Percentiles rank a stretch among this genome's conserved stretches.
phyloP scores from a whole-genome alignment of 1,140 invertebrate species.

The Diabrotica undecimpunctata region DNA sequence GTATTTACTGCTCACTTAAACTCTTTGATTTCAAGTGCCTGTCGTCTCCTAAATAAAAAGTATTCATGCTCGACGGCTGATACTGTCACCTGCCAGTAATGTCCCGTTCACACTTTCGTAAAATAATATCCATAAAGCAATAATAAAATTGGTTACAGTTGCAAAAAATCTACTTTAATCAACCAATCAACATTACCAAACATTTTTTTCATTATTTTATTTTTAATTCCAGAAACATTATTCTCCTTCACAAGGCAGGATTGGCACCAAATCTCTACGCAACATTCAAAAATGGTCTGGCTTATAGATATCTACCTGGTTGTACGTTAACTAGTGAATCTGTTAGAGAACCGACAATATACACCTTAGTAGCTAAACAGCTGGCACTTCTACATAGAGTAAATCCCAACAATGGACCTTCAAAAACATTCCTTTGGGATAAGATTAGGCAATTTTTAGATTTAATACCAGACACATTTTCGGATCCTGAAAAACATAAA shows the following conservation, averaged over 20 bases:
- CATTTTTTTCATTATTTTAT: background rate
- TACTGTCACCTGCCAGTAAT: too few relatives aligned
- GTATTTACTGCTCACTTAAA: too few relatives aligned
- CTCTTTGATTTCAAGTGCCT: too few relatives aligned
- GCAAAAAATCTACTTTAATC: too few relatives aligned
- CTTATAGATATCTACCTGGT: slow-evolving; percentile 88
- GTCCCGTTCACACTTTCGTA: too few relatives aligned
- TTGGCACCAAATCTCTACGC: slow-evolving; percentile 85
- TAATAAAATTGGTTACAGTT: too few relatives aligned
- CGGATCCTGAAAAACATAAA: slow-evolving; percentile 57
- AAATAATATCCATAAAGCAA: too few relatives aligned
- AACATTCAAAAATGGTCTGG: slow-evolving; percentile 90
- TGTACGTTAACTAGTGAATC: slow-evolving; percentile 67
- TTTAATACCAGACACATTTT: slow-evolving; percentile 65
- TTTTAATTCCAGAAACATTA: slow-evolving; percentile 59
- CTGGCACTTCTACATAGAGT: slow-evolving; percentile 81
- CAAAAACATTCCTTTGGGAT: slow-evolving; percentile 65
- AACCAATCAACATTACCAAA: too few relatives aligned
- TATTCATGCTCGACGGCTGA: too few relatives aligned
- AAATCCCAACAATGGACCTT: slow-evolving; percentile 42
- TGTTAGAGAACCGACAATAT: slow-evolving; percentile 68
- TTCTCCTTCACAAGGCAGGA: slow-evolving; percentile 66
- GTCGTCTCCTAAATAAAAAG: too few relatives aligned
- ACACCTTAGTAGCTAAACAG: slow-evolving; percentile 68
- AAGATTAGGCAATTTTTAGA: slow-evolving; percentile 72